phyloP scores from a whole-genome alignment of 1,140 invertebrate genomes.

The Daktulosphaira vitifoliae region DNA sequence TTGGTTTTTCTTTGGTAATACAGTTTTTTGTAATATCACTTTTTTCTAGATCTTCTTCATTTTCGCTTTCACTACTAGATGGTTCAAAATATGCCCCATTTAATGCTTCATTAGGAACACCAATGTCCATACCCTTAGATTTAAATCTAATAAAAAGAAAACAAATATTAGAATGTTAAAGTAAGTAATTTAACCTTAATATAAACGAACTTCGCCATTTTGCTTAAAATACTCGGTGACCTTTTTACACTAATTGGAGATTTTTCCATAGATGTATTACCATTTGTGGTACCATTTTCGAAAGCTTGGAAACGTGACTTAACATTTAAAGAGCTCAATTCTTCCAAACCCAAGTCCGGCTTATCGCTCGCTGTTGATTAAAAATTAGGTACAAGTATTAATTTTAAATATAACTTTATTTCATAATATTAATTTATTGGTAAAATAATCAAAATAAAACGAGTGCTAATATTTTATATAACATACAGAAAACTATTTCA shows the following conservation, averaged over 20 bases:
- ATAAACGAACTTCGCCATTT: constrained; percentile 62
- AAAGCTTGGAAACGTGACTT: constrained; percentile 80
- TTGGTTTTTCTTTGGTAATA: constrained; percentile 53
- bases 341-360: constrained; percentile 77
- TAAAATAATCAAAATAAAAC: no score
- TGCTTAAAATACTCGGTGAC: constrained; percentile 68
- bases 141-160: constrained; percentile 53
- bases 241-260: constrained; percentile 57
- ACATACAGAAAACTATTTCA: no score
- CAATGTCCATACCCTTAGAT: constrained; percentile 69
- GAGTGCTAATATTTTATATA: no score
- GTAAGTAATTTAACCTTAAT: neutral
- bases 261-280: constrained; percentile 49
- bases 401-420: no score
- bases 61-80: constrained; percentile 50
- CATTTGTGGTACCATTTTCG: constrained; percentile 50
- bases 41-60: constrained; percentile 44
- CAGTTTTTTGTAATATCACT: constrained; percentile 34
- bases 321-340: constrained; percentile 70
- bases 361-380: constrained; percentile 67
- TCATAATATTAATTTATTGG: no score
- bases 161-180: neutral
- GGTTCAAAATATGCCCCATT: constrained; percentile 56
- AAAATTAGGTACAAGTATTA: no score
- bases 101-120: constrained; percentile 61